phyloP scores from a whole-genome alignment of 2,113 vertebrate species.

The Bettongia penicillata region DNA sequence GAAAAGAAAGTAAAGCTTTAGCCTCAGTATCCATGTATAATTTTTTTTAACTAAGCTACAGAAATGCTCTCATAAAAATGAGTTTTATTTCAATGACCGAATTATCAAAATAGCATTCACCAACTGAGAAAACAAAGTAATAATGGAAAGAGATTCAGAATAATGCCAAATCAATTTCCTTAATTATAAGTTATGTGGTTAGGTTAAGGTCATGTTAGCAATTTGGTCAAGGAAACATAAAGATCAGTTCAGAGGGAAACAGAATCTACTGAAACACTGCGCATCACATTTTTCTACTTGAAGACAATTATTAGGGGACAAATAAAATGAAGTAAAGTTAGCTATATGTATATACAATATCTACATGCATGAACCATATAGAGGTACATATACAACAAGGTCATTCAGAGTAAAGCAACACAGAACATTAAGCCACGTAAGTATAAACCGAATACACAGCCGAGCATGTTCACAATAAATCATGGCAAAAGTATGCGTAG shows the following conservation, averaged over 20 bases:
- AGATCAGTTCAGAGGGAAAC: constrained; percentile 42
- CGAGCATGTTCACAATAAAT: neutral
- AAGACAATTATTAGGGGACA: constrained; percentile 45
- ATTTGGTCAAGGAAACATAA: constrained; percentile 42
- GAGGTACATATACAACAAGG: constrained; percentile 6
- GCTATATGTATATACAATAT: neutral
- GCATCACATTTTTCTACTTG: neutral
- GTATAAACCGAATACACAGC: constrained; percentile 14
- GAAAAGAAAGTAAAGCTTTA: constrained; percentile 53
- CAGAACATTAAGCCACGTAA: constrained; percentile 56
- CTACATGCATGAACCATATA: neutral
- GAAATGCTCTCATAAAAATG: constrained; percentile 44
- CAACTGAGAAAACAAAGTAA: constrained; percentile 42
- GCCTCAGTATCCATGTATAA: neutral
- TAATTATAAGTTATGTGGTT: constrained; percentile 40
- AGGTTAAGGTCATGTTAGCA: constrained; percentile 7
- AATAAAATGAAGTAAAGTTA: constrained; percentile 12
- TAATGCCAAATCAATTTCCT: constrained; percentile 31
- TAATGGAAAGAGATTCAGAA: constrained; percentile 34
- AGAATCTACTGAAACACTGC: constrained; percentile 49
- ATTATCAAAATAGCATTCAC: constrained; percentile 40
- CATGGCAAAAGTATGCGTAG: constrained; percentile 51
- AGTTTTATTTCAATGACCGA: constrained; percentile 52
- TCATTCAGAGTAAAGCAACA: constrained; percentile 39
- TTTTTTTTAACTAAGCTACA: constrained; percentile 12